phyloP scores from a whole-genome alignment of 2,797 vertebrate species.

The Eulemur rubriventer region DNA sequence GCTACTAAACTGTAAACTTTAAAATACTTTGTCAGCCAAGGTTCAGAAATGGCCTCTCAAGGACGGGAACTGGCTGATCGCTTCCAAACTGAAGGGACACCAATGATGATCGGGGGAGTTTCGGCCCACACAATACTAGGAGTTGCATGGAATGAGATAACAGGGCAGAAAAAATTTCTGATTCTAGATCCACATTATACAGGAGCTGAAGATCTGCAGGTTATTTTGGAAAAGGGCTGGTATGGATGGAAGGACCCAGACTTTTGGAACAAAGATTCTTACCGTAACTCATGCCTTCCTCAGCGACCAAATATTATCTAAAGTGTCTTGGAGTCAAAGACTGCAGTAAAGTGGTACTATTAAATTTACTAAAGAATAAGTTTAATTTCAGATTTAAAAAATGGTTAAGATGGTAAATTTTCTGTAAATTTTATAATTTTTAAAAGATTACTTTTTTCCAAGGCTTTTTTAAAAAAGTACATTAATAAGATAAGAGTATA shows the following conservation, averaged over 20 bases:
- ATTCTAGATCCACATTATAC: conserved; percentile 98
- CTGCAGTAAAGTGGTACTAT: conserved; percentile 2
- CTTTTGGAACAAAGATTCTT: conserved; percentile 96
- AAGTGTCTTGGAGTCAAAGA: conserved; percentile 67
- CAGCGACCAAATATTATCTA: conserved; percentile 91
- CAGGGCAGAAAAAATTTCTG: conserved; percentile 94
- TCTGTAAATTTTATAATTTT: neutral
- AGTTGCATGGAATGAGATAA: conserved; percentile 95
- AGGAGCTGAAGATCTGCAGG: conserved; percentile 94
- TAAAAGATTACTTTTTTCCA: neutral
- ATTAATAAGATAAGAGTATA: neutral
- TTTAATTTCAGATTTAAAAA: conserved; percentile 76
- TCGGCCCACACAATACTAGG: conserved; percentile 97
- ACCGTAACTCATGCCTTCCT: conserved; percentile 97
- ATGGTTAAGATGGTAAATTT: neutral
- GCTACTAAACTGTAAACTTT: neutral
- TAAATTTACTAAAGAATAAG: conserved; percentile 59
- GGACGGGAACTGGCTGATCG: conserved; percentile 95
- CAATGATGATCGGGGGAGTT: conserved; percentile 97
- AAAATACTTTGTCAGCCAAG: conserved; percentile 86
- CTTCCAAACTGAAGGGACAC: conserved; percentile 94
- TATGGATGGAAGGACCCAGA: conserved; percentile 97
- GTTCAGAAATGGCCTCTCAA: conserved; percentile 92
- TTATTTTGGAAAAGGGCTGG: conserved; percentile 97
- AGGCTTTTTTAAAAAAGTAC: neutral